phyloP scores from a whole-genome alignment of 2,113 vertebrate species.

The Syngnathus scovelli region DNA sequence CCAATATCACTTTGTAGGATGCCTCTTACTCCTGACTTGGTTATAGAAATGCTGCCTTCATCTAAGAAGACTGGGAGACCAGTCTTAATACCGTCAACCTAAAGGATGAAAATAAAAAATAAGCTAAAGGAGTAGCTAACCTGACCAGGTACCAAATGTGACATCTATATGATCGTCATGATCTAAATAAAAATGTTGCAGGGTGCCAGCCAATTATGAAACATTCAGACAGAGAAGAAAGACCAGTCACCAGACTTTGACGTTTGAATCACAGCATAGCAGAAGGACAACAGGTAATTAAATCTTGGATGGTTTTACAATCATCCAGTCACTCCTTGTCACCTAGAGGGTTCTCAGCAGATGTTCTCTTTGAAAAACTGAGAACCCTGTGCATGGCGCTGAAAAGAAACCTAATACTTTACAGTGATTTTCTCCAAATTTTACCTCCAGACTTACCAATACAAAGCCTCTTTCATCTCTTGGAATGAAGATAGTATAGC shows the following conservation, averaged over 20 bases:
- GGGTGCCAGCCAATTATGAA: not conserved
- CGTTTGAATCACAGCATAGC: not conserved
- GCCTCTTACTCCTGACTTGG: conserved; percentile 14
- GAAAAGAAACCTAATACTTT: not conserved
- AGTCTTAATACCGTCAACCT: conserved; percentile 18
- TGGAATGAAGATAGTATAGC: conserved; percentile 8
- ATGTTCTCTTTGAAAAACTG: not conserved
- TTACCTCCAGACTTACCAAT: conserved; percentile 11
- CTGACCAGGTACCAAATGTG: not conserved
- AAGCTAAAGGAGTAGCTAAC: no score
- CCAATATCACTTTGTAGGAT: conserved; percentile 10
- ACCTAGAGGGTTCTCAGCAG: not conserved
- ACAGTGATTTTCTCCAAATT: not conserved
- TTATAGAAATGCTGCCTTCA: conserved; percentile 17
- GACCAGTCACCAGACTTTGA: not conserved
- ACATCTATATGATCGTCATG: no score
- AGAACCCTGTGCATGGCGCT: not conserved
- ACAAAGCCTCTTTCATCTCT: not conserved
- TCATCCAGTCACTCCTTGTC: not conserved
- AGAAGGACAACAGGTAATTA: not conserved
- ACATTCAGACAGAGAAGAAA: not conserved
- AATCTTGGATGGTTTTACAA: not conserved
- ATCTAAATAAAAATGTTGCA: not conserved
- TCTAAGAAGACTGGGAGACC: conserved; percentile 15
- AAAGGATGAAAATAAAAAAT: not conserved